phyloP scores from a whole-genome alignment of 2,113 vertebrate genomes.

The Strigops habroptila region DNA sequence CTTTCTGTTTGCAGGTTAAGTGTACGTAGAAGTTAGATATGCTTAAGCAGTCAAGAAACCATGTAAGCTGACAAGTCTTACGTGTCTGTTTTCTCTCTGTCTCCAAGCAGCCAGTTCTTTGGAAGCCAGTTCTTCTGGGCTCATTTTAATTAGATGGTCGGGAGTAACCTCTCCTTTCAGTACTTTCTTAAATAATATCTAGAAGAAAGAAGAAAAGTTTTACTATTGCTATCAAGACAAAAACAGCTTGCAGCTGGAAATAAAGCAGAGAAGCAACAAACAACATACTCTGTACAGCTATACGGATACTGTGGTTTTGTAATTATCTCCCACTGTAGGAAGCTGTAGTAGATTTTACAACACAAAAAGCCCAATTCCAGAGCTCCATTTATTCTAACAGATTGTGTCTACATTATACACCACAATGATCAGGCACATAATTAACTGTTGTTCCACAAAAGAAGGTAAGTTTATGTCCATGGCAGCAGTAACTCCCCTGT shows the following conservation, averaged over 20 bases:
- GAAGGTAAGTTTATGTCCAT: not conserved
- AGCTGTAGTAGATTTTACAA: not conserved
- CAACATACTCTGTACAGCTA: not conserved
- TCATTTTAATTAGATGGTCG: slow-evolving; percentile 93
- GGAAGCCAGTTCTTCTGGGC: slow-evolving; percentile 95
- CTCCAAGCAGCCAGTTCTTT: slow-evolving; percentile 98
- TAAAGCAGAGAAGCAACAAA: not conserved
- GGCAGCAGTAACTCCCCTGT: not conserved
- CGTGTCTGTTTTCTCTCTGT: slow-evolving; percentile 94
- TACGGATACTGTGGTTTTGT: not conserved
- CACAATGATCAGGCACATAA: not conserved
- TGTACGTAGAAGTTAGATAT: not conserved
- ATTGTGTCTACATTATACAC: not conserved
- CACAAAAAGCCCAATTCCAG: not conserved
- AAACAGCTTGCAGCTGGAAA: not conserved
- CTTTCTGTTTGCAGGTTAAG: not conserved
- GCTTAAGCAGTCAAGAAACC: not conserved
- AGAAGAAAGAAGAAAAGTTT: slow-evolving; percentile 13
- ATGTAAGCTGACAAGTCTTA: slow-evolving; percentile 61
- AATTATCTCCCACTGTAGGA: not conserved
- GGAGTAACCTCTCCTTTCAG: slow-evolving; percentile 94
- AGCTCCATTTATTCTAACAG: not conserved
- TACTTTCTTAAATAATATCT: slow-evolving; percentile 95
- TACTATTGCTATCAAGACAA: not conserved
- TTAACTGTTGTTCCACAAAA: not conserved